Evolutionary conservation across 2,888 invertebrate species (phyloP), one percentile per base, ranked within the genome.

Genomic region (Malthinus seriepunctatus): DNA sequence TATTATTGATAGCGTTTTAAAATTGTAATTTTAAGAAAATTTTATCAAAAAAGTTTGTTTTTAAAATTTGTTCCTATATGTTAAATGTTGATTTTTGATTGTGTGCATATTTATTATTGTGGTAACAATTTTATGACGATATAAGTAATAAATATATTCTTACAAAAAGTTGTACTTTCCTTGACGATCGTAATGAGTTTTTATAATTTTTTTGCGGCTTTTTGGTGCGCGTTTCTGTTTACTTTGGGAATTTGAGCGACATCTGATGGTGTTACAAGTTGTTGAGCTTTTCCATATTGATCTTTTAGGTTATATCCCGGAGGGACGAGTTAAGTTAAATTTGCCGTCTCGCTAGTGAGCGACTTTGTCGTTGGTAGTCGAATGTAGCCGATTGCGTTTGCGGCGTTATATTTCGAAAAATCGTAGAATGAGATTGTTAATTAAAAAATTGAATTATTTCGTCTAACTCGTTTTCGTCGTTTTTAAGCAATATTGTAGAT

Each of bases 241-340:
- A 23, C 23, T 3, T 2, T 23, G 5, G 5, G 23, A 3, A 23
- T 23, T 23, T 23, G 23, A 23, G 47, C 53, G 53, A 46, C 53
- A 54, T 44, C 55, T 49, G 33, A 11, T 37, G 55, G 53, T 55
- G 52, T 44, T 11, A 45, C 46, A 32, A 48, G 32, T 37, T 34
- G 42, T 61, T 56, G 67, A 63, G 64, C 63, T 66, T 32, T 68
- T 23, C 66, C 71, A 72, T 76, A 76, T 76, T 73, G 75, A 76
- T 76, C 73, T 74, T 75, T 71, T 72, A 72, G 73, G 73, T 75
- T 75, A 73, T 74, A 73, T 75, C 75, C 76, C 73, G 63, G 70
- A 73, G 75, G 74, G 73, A 65, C 69, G 64, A 66, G 67, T 68
- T 47, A 53, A 12, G 35, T 38, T 37, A 15, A 37, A 23, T 32